A percentile compares a stretch with the other conserved stretches of the same genome.
phyloP scores from a whole-genome alignment of 2,797 vertebrate genomes.

The Hoplostethus mediterraneus region DNA sequence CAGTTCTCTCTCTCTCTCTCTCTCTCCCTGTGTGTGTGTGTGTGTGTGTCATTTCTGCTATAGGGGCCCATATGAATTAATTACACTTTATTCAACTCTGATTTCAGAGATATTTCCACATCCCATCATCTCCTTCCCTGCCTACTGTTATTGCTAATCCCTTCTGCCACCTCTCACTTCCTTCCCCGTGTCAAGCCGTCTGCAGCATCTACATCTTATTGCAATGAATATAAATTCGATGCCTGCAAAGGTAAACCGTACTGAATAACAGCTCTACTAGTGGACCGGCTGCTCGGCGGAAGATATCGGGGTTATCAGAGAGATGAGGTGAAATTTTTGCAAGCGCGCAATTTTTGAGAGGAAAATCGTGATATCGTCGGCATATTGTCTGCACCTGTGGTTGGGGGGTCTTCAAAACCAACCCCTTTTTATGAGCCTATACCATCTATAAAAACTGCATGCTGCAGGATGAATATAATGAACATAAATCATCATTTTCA shows the following conservation, averaged over 20 bases:
- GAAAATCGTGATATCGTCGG: too few relatives aligned
- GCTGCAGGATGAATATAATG: too few relatives aligned
- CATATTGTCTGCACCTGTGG: too few relatives aligned
- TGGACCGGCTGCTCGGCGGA: background rate
- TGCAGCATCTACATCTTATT: slow-evolving; percentile 22
- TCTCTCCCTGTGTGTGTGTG: too few relatives aligned
- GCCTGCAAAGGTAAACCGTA: background rate
- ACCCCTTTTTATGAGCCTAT: background rate
- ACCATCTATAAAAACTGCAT: too few relatives aligned
- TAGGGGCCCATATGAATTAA: too few relatives aligned
- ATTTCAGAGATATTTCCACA: slow-evolving; percentile 17
- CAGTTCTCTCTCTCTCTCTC: background rate
- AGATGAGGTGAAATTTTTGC: background rate
- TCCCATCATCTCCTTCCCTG: slow-evolving; percentile 19
- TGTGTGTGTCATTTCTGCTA: too few relatives aligned
- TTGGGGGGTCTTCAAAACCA: too few relatives aligned
- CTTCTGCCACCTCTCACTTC: slow-evolving; percentile 43
- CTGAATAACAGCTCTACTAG: background rate
- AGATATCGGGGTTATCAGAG: background rate
- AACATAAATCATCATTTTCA: too few relatives aligned
- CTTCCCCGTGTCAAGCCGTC: slow-evolving; percentile 46
- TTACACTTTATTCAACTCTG: too few relatives aligned
- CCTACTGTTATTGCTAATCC: slow-evolving; percentile 53
- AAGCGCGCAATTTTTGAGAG: background rate
- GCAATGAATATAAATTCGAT: background rate